Evolutionary conservation across 2,888 invertebrate species (phyloP), one percentile per base, ranked within the genome.

Genomic region (Theodoxus fluviatilis): DNA sequence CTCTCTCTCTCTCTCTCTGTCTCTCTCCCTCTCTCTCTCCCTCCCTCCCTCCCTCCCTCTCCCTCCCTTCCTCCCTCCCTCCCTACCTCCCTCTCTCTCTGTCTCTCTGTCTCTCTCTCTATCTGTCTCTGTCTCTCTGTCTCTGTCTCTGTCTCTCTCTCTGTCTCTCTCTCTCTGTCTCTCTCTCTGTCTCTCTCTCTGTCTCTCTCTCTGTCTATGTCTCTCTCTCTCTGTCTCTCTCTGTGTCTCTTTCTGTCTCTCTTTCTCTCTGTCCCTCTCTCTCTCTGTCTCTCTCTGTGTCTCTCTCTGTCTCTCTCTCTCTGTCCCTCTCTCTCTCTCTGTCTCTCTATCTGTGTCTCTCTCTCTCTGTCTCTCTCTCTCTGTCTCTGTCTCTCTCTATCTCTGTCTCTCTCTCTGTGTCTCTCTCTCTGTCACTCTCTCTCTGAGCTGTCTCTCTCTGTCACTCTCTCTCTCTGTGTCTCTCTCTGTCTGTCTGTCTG

Each of bases 341-440:
- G n/a, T 59, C 35, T 59, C 52, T 71, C 37, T 67, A 38, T 71
- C 35, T 59, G 28, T 63, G 52, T 63, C 61, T 67, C n/a, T 67
- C 61, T 49, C 63, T 47, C 28, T 71, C 67, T 67, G 25, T n/a
- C 49, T 69, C 55, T 52, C 31, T 38, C 22, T 69, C 28, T 69
- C 33, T 63, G 33, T 61, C 35, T 40, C 35, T 28, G n/a, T 57
- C 15, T 22, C 31, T 18, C 25, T 57, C 31, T 22, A 12, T 57
- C 15, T 18, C n/a, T 33, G 4, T 57, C 57, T 18, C 31, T 22
- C n/a, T 57, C 15, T 57, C n/a, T 22, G 12, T 57, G 28, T 57
- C 25, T 22, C 57, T 57, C 57, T 57, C 57, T 57, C 3, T 57
- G 28, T 57, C 3, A 31, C 57, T 25, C 3, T 22, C 57, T 57